A percentile compares a stretch with the other conserved stretches of the same genome.
Evolutionary conservation across 2,797 vertebrate genomes (phyloP).

Genomic region (Trachops cirrhosus): DNA sequence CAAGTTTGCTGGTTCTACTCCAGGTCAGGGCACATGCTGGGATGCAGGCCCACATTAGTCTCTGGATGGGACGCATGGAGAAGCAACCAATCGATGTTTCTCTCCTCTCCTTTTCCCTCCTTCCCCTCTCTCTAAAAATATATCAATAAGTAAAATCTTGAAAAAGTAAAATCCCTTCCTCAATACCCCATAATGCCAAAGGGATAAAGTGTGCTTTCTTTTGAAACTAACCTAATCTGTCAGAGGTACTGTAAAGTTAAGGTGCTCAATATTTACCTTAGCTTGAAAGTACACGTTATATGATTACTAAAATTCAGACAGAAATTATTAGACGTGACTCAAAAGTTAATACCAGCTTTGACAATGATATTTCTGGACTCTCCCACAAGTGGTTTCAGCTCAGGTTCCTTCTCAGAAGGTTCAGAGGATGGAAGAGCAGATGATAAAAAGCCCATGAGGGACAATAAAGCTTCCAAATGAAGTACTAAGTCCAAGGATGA

Average conservation of each 20-base stretch:
- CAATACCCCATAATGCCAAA: not conserved
- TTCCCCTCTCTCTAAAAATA: not conserved
- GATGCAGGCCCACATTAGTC: not conserved
- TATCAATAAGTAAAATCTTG: not conserved
- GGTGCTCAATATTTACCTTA: not conserved
- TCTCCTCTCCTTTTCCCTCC: not conserved
- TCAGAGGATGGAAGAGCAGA: constrained; percentile 81
- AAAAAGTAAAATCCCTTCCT: not conserved
- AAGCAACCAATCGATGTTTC: not conserved
- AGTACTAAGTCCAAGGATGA: constrained; percentile 92
- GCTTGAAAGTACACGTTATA: not conserved
- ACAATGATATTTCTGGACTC: constrained; percentile 81
- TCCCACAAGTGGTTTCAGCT: constrained; percentile 65
- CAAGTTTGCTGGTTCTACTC: not conserved
- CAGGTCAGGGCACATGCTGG: not conserved
- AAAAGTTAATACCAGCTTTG: constrained; percentile 84
- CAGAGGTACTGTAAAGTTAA: not conserved
- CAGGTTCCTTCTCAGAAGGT: constrained; percentile 79
- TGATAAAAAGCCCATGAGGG: constrained; percentile 91
- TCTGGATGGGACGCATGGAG: not conserved
- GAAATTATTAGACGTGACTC: not conserved
- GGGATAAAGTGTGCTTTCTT: not conserved
- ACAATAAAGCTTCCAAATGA: constrained; percentile 95
- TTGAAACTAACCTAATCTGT: not conserved
- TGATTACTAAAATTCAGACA: not conserved